Base-by-base conservation (phyloP, 1,140 invertebrate genomes). In the Tigriopus japonicus region DNA sequence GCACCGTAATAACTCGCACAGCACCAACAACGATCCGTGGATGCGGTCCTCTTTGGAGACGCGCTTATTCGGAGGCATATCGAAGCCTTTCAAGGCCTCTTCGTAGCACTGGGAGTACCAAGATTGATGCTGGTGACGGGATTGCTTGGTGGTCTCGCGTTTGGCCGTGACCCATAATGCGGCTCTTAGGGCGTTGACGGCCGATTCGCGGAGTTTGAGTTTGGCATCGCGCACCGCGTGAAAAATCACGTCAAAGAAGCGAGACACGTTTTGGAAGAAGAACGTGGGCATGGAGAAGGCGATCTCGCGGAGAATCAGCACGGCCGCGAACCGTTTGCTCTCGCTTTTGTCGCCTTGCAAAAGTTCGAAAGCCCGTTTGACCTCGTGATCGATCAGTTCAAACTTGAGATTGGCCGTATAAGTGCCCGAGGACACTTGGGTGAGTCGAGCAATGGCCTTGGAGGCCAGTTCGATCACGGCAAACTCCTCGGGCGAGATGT, bases 251-350 rank as follows among this genome's bases (percentile, higher is more conserved):
- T 97, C 92, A 72, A 98, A 98, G 72, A 98, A 98, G 52, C 83
- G 83, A 15, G 87, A 87, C 0, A 96, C 88, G 78, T 95, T 89
- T 74, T 97, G 92, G 70, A 95, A 98, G 72, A 99, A 99, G 72
- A 94, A 95, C 14, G 93, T 96, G 1, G 93, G 93, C 73, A 94
- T 90, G 13, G 87, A 87, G 15, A 91, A 82, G 12, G 95, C 95
- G 14, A 99, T 72, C 73, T 98, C 95, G 68, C 87, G 82, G 7
- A 97, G 71, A 12, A 98, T 81, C 21, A 98, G 74, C 2, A 95
- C 79, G 76, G 81, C 68, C 14, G 60, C 53, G 21, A 52, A 56
- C 1, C 62, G 40, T 49, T 43, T 23, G 0, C 85, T 80, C 73
- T 96, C 92, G 70, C 90, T 81, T 65, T 89, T 76, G 65, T 95